A percentile compares a stretch with the other conserved stretches of the same genome.
These are phyloP conservation scores for Ceratosolen fusciceps DNA, from an alignment of 1,140 invertebrate genomes.

Conservation along the genomic window DNA sequence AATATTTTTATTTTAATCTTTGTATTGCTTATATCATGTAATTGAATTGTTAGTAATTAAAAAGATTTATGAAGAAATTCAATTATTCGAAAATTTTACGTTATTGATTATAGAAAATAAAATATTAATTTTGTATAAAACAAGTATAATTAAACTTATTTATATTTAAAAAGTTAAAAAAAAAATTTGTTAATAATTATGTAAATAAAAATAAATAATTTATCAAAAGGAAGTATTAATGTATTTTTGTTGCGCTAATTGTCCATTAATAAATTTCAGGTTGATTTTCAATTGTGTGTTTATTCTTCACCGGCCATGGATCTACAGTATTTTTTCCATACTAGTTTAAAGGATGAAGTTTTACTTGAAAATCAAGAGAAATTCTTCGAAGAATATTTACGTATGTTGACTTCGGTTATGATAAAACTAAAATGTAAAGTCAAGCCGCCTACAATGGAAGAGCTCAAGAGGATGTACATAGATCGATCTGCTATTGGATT, in stretches of 20 bases:
- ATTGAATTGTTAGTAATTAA: neutral
- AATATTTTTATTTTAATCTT: too few relatives aligned
- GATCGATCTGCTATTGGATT: constrained; percentile 59
- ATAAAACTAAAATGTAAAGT: constrained; percentile 62
- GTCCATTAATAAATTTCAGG: constrained; percentile 61
- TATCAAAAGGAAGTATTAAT: too few relatives aligned
- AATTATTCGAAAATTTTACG: too few relatives aligned
- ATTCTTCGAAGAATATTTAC: constrained; percentile 66
- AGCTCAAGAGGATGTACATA: constrained; percentile 60
- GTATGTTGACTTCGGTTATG: constrained; percentile 61
- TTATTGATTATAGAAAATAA: too few relatives aligned
- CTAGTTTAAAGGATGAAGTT: constrained; percentile 62
- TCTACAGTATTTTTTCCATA: constrained; percentile 71
- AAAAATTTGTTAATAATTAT: too few relatives aligned
- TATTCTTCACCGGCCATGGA: constrained; percentile 71
- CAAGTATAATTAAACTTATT: too few relatives aligned
- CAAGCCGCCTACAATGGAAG: constrained; percentile 63
- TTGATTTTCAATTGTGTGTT: constrained; percentile 72
- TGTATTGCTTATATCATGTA: neutral
- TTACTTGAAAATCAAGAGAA: constrained; percentile 58
- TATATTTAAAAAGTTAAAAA: too few relatives aligned
- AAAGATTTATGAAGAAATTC: too few relatives aligned
- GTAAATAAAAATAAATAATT: too few relatives aligned
- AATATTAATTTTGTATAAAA: too few relatives aligned
- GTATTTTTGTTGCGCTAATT: neutral